Base-by-base conservation (phyloP, 2,888 invertebrate genomes). In the Thereva nobilitata region DNA sequence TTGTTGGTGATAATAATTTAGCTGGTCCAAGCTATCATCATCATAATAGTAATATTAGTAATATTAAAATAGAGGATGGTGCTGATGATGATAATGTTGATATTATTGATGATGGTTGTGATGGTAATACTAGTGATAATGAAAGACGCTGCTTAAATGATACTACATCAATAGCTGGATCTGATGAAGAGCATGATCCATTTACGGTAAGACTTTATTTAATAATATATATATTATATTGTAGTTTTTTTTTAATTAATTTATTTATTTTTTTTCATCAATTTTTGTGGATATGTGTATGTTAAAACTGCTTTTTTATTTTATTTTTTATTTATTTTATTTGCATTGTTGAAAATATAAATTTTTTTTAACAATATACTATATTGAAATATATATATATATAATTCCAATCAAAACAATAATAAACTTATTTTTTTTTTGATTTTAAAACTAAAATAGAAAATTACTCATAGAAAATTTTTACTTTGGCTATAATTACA, bases 121-220 rank as follows among this genome's bases (percentile, higher is more conserved):
- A 57, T 52, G 53, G 40, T 52, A 65, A 69, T 61, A 52, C 40
- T 67, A 64, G 54, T 57, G 64, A 59, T 53, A 55, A 63, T 57
- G 52, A 68, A 4, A n/a, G 9, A 7, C 9, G 6, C 10, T 47
- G n/a, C 7, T 66, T 56, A 57, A 50, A 40, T 44, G 66, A 52
- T n/a, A 49, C 7, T 8, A 5, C 56, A n/a, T 10, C 23, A 37
- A 38, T 59, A 37, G 38, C 38, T 34, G 44, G 10, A 57, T 55
- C 54, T 57, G 67, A 67, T 5, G 66, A 66, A 56, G 69, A 69
- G 12, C 47, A 55, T 47, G 57, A 66, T 42, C 10, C 53, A 12
- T 67, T 69, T 64, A 57, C 67, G 50, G 69, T 69, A 57, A 67
- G 67, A 54, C 34, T 52, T 54, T 8, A 35, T 61, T 34, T 52